A percentile compares a stretch with the other conserved stretches of the same genome.
These are phyloP conservation scores for Agraylea sexmaculata DNA, from an alignment of 1,140 invertebrate species.

Conservation along the genomic window DNA sequence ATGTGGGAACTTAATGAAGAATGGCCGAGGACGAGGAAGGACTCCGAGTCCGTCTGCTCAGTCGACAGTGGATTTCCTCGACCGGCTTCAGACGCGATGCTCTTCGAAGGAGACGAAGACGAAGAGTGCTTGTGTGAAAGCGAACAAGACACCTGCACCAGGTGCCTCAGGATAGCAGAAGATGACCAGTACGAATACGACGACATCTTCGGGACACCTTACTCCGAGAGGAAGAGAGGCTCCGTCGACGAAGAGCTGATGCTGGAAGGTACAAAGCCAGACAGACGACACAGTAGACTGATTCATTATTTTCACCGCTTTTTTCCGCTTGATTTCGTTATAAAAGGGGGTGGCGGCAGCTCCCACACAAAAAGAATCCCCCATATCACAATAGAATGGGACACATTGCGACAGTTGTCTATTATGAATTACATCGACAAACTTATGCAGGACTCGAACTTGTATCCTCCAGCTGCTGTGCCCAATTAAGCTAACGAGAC, in stretches of 20 bases:
- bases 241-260: conserved; percentile 24
- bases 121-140: conserved; percentile 12
- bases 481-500: too few species aligned
- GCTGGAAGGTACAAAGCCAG: conserved; percentile 23
- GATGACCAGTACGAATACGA: conserved; percentile 45
- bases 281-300: neutral
- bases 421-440: too few species aligned
- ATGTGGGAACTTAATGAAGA: conserved; percentile 4
- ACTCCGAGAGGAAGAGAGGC: neutral
- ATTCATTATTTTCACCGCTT: too few species aligned
- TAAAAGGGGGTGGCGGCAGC: too few species aligned
- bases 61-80: conserved; percentile 19
- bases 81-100: conserved; percentile 15
- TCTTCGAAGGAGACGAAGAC: conserved; percentile 12
- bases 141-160: conserved; percentile 14
- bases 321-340: too few species aligned
- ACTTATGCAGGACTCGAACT: too few species aligned
- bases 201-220: conserved; percentile 26
- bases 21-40: conserved; percentile 14
- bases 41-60: conserved; percentile 15
- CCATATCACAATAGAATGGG: too few species aligned
- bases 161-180: conserved; percentile 21
- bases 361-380: too few species aligned
- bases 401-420: too few species aligned
- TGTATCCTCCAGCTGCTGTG: too few species aligned